A percentile compares a stretch with the other conserved stretches of the same genome.
Evolutionary conservation across 2,797 vertebrate species (phyloP).

Genomic region (Anabas testudineus): DNA sequence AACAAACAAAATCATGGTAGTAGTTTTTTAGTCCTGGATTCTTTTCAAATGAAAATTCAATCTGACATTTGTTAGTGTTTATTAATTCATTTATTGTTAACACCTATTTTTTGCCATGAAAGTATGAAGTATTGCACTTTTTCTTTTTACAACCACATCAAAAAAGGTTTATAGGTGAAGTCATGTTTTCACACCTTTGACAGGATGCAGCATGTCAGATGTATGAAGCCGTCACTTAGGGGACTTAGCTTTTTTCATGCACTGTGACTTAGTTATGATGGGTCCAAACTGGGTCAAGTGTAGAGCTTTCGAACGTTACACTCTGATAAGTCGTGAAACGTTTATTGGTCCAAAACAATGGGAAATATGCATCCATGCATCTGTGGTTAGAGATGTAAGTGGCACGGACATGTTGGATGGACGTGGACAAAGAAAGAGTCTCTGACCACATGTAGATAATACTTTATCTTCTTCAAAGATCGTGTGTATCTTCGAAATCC

Average conservation of each 20-base stretch:
- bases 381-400: background rate
- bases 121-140: background rate
- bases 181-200: conserved; percentile 32
- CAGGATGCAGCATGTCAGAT: background rate
- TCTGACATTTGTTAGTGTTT: too few relatives aligned
- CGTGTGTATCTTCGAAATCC: conserved; percentile 21
- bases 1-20: background rate
- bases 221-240: background rate
- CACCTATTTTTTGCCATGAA: background rate
- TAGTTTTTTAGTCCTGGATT: too few relatives aligned
- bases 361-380: background rate
- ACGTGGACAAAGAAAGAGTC: background rate
- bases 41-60: too few relatives aligned
- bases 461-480: background rate
- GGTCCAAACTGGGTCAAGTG: conserved; percentile 3
- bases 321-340: background rate
- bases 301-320: background rate
- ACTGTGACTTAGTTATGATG: background rate
- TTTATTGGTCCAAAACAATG: background rate
- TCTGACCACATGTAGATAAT: background rate
- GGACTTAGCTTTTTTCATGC: background rate
- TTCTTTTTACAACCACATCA: conserved; percentile 24
- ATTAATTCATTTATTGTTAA: background rate
- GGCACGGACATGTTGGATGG: background rate
- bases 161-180: background rate